Conservation (phyloP, 2,888 invertebrate species). For the Zaprionus obscuricornis region DNA sequence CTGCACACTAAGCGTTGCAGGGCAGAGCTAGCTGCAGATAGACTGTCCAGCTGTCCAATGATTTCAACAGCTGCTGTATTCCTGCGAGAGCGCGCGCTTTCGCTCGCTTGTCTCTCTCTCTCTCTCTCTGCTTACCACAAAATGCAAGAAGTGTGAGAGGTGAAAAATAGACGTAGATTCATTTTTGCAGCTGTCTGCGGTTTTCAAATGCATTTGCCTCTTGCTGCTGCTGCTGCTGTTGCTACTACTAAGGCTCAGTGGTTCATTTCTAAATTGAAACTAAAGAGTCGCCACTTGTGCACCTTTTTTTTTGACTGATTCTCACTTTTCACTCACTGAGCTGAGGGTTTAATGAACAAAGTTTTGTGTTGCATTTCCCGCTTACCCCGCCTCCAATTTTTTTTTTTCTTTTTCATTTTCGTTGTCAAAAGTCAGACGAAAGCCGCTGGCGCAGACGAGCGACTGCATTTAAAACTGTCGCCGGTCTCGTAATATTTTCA, state of each 20-base stretch:
- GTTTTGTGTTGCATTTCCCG: slow-evolving; percentile 23
- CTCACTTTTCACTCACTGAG: slow-evolving; percentile 35
- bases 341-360: slow-evolving; percentile 45
- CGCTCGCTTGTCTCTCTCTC: background rate
- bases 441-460: slow-evolving; percentile 22
- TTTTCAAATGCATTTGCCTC: slow-evolving; percentile 48
- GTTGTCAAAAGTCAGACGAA: slow-evolving; percentile 37
- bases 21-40: background rate
- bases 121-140: no score
- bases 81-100: background rate
- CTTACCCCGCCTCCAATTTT: no score
- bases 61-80: slow-evolving; percentile 11
- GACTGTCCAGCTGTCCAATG: no score
- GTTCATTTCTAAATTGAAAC: slow-evolving; percentile 59
- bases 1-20: slow-evolving; percentile 17
- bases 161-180: no score
- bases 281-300: slow-evolving; percentile 53
- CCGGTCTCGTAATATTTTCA: background rate
- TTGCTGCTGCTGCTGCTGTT: slow-evolving; percentile 22
- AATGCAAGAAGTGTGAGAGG: no score
- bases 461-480: slow-evolving; percentile 13
- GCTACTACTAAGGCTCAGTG: slow-evolving; percentile 29
- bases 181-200: no score
- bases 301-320: no score
- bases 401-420: background rate